A percentile compares a stretch with the other conserved stretches of the same genome.
Conservation (phyloP, 2,888 invertebrate genomes). For the Microchrysa polita region DNA sequence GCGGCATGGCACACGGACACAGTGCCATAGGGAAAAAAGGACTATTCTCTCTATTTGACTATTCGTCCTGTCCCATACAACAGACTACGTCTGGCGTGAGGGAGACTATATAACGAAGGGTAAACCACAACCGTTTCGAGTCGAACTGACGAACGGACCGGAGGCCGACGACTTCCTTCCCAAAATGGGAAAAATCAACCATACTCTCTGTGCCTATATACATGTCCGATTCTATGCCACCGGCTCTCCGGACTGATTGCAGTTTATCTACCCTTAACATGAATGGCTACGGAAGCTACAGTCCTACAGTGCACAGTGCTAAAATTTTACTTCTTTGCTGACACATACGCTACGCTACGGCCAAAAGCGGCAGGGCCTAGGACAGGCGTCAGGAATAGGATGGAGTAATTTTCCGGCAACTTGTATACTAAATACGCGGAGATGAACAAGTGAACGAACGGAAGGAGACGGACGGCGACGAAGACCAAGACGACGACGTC, state of each 20-base stretch:
- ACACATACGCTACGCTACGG: slow-evolving; percentile 21
- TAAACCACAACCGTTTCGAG: slow-evolving; percentile 1
- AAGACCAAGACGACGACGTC: too few relatives aligned
- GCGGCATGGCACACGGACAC: too few relatives aligned
- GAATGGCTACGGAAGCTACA: slow-evolving; percentile 32
- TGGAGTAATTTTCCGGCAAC: too few relatives aligned
- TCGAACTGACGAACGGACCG: neutral
- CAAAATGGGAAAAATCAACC: neutral
- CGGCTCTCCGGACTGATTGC: neutral
- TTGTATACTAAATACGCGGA: neutral
- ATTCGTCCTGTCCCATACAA: neutral
- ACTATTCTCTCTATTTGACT: neutral
- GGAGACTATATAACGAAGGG: neutral
- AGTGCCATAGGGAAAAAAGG: neutral
- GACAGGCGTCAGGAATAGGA: neutral
- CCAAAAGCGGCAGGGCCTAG: neutral
- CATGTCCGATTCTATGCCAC: slow-evolving; percentile 1
- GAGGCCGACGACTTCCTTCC: neutral
- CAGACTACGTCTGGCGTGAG: neutral
- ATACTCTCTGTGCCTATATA: neutral
- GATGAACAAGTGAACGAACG: neutral
- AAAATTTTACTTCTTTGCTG: slow-evolving; percentile 22
- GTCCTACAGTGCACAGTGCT: slow-evolving; percentile 18
- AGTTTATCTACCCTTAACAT: slow-evolving; percentile 15
- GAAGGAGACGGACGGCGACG: neutral